Percentiles rank a stretch among this genome's conserved stretches.
Evolutionary conservation across 64 coral and sea anemone genomes (phyloP).

Genomic region (Actinia tenebrosa): DNA sequence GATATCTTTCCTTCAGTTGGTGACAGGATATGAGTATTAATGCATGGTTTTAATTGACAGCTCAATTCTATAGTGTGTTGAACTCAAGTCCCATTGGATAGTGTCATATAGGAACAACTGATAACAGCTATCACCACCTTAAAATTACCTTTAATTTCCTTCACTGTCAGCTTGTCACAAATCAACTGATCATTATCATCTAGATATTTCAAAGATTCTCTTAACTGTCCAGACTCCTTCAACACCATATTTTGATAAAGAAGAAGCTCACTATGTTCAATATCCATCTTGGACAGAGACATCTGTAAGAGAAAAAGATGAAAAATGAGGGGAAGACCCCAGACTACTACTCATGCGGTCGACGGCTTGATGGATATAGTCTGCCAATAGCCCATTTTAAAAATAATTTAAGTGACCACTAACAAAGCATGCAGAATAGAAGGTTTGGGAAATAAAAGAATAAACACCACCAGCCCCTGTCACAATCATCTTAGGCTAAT

Average conservation of each 20-base stretch:
- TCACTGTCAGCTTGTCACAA: slow-evolving; percentile 81
- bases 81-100: no score
- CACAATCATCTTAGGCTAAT: no score
- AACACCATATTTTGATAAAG: slow-evolving; percentile 95
- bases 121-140: neutral
- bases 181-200: slow-evolving; percentile 58
- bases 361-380: no score
- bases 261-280: slow-evolving; percentile 85
- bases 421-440: neutral
- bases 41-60: no score
- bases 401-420: neutral
- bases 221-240: slow-evolving; percentile 68
- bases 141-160: slow-evolving; percentile 77
- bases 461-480: no score
- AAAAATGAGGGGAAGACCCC: neutral
- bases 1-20: no score
- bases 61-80: no score
- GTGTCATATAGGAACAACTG: neutral
- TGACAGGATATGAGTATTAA: no score
- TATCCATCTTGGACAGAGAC: slow-evolving; percentile 63
- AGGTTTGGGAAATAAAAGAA: no score
- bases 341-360: no score
- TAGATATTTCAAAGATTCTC: slow-evolving; percentile 68
- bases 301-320: slow-evolving; percentile 25
- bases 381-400: no score